phyloP scores from a whole-genome alignment of 2,888 invertebrate species.

The Amphipoea lucens region DNA sequence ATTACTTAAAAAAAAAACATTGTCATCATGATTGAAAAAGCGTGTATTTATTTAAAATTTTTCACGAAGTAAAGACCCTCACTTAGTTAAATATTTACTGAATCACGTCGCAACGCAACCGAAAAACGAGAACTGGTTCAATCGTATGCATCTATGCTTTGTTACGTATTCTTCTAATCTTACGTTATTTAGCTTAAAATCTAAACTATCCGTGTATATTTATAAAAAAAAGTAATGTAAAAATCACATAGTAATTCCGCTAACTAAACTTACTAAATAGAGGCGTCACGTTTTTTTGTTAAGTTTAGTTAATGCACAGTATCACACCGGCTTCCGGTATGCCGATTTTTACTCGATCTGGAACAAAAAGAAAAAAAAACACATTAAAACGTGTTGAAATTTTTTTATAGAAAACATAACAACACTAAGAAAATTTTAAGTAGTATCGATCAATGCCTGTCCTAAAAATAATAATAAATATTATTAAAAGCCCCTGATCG shows the following conservation, averaged over 20 bases:
- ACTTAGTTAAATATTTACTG: conserved; percentile 44
- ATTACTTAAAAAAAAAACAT: not conserved
- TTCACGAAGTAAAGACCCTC: conserved; percentile 13
- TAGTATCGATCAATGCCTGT: not conserved
- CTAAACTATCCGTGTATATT: conserved; percentile 80
- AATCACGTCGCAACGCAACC: conserved; percentile 42
- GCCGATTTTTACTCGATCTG: conserved; percentile 76
- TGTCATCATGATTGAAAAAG: not conserved
- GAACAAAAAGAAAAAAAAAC: conserved; percentile 76
- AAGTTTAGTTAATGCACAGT: conserved; percentile 81
- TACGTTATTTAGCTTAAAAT: conserved; percentile 68
- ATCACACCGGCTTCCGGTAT: conserved; percentile 81
- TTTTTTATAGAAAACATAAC: not conserved
- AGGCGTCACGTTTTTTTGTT: conserved; percentile 75
- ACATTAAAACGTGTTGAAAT: conserved; percentile 40
- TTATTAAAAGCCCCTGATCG: too few relatives aligned
- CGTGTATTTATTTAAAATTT: conserved; percentile 4
- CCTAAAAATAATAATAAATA: not conserved
- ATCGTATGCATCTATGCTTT: conserved; percentile 63
- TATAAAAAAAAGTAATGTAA: conserved; percentile 78
- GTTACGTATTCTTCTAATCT: conserved; percentile 68
- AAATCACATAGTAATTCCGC: conserved; percentile 88
- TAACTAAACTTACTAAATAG: conserved; percentile 82
- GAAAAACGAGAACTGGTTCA: conserved; percentile 53
- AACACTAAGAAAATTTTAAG: not conserved